A percentile compares a stretch with the other conserved stretches of the same genome.
Conservation (phyloP, 2,797 vertebrate species). For the Spheniscus humboldti region DNA sequence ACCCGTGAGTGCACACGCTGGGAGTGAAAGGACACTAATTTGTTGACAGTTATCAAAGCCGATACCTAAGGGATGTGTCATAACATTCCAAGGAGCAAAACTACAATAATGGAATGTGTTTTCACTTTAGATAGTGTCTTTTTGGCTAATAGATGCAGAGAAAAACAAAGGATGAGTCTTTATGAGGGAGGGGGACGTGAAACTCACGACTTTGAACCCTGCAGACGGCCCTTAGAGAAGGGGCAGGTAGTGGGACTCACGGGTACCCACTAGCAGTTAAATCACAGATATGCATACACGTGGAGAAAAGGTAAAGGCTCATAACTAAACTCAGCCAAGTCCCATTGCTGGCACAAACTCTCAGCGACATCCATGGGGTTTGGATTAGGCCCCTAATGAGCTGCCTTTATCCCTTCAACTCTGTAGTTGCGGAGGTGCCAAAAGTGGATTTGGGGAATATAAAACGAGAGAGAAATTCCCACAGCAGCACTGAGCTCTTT, state of each 20-base stretch:
- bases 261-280: neutral
- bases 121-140: neutral
- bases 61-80: neutral
- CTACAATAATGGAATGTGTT: neutral
- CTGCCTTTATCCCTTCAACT: neutral
- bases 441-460: neutral
- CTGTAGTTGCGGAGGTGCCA: neutral
- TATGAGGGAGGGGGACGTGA: neutral
- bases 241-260: neutral
- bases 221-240: neutral
- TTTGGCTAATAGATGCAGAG: neutral
- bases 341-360: neutral
- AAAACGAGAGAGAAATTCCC: neutral
- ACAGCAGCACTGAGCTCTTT: neutral
- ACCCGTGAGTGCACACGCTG: neutral
- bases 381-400: neutral
- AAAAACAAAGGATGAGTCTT: neutral
- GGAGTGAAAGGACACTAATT: neutral
- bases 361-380: neutral
- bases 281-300: fast-evolving
- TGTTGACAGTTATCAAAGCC: neutral
- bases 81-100: slow-evolving; percentile 2
- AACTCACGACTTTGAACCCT: neutral
- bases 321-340: neutral
- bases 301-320: neutral